These are phyloP conservation scores for Capitulum mitella DNA, from an alignment of 2,888 invertebrate species.

Conservation along the genomic window DNA sequence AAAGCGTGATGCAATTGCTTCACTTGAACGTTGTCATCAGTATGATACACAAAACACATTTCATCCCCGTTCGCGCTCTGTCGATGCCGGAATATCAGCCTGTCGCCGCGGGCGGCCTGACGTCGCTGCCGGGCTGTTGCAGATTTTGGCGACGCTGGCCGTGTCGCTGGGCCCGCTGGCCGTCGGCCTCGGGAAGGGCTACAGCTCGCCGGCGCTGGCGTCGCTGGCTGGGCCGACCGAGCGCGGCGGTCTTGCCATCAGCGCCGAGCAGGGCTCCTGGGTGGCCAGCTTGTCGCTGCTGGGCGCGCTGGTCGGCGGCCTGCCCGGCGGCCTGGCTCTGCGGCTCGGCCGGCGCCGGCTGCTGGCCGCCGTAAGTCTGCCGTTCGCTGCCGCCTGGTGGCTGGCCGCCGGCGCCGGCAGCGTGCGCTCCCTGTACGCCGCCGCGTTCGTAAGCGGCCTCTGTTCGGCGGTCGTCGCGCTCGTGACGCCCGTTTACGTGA, in stretches of 20 bases:
- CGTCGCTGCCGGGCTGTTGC: too few relatives aligned
- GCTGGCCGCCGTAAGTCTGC: constrained; percentile 62
- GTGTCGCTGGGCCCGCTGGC: constrained; percentile 71
- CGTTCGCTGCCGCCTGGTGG: constrained; percentile 71
- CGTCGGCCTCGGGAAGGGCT: constrained; percentile 70
- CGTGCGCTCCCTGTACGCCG: constrained; percentile 70
- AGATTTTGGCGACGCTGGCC: constrained; percentile 52
- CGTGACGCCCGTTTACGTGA: constrained; percentile 73
- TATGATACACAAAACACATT: too few relatives aligned
- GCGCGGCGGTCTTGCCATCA: constrained; percentile 37
- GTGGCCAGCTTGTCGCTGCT: constrained; percentile 70
- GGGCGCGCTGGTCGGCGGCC: constrained; percentile 71
- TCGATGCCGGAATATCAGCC: too few relatives aligned
- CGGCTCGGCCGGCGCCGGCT: constrained; percentile 63
- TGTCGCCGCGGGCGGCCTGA: too few relatives aligned
- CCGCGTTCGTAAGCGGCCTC: constrained; percentile 76
- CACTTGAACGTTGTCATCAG: too few relatives aligned
- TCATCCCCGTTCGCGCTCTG: too few relatives aligned
- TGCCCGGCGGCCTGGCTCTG: constrained; percentile 67
- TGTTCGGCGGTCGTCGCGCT: constrained; percentile 72
- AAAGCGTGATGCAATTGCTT: too few relatives aligned
- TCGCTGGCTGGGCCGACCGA: constrained; percentile 49
- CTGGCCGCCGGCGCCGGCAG: constrained; percentile 68
- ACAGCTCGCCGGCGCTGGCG: constrained; percentile 74
- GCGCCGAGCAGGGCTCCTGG: constrained; percentile 71